Conservation (phyloP, 2,888 invertebrate species). For the Podabrus alpinus region DNA sequence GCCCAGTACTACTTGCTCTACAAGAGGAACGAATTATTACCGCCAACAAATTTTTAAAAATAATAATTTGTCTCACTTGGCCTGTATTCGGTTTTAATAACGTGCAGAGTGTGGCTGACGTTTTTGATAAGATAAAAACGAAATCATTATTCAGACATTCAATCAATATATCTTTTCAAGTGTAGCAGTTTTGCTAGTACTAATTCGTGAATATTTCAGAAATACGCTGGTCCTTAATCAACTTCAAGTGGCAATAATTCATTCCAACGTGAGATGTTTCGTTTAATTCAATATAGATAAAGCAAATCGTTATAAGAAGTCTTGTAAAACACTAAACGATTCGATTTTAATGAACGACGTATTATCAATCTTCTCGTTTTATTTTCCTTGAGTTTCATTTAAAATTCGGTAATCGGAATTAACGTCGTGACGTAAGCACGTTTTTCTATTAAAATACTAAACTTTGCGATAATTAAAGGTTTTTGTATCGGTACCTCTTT, state of each 20-base stretch:
- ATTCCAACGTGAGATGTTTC: conserved; percentile 16
- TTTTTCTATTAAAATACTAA: background rate
- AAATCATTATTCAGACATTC: conserved; percentile 13
- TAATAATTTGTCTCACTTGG: background rate
- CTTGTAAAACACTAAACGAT: conserved; percentile 17
- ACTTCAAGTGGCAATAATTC: conserved; percentile 15
- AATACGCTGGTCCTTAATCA: conserved; percentile 7
- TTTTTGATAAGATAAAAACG: conserved; percentile 16
- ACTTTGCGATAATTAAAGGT: background rate
- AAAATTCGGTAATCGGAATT: background rate
- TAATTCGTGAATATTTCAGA: conserved; percentile 11
- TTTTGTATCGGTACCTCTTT: background rate
- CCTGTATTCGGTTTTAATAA: conserved; percentile 11
- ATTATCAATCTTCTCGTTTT: conserved; percentile 9
- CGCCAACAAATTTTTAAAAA: background rate
- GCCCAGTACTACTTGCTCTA: no score
- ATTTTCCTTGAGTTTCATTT: conserved; percentile 6
- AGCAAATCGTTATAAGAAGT: conserved; percentile 14
- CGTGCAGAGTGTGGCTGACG: conserved; percentile 20
- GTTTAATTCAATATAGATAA: conserved; percentile 18
- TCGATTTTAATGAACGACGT: conserved; percentile 9
- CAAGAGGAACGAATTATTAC: background rate
- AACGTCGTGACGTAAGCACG: background rate
- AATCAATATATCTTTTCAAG: conserved; percentile 19
- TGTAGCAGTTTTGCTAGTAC: background rate